Conservation (phyloP, 2,113 vertebrate species). For the Antennarius striatus region DNA sequence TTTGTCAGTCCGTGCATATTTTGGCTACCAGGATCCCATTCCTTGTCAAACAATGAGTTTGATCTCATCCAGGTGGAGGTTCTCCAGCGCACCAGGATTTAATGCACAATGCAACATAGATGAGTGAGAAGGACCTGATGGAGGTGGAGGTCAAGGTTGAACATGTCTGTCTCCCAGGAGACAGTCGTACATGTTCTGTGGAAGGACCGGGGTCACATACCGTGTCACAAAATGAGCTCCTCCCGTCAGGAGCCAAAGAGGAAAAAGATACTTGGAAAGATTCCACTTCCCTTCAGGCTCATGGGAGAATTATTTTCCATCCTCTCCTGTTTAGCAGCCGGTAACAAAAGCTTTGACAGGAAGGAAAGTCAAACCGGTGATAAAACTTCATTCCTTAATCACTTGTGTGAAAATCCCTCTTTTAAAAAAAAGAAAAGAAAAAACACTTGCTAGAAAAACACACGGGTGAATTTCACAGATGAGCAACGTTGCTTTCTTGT, state of each 20-base stretch:
- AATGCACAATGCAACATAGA: too few relatives aligned
- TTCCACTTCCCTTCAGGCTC: slow-evolving; percentile 22
- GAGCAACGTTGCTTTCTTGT: too few relatives aligned
- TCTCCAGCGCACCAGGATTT: too few relatives aligned
- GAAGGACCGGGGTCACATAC: not conserved
- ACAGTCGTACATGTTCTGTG: not conserved
- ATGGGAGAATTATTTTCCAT: slow-evolving; percentile 6
- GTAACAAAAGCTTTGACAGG: slow-evolving; percentile 11
- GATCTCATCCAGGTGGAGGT: too few relatives aligned
- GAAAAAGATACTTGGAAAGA: slow-evolving; percentile 18
- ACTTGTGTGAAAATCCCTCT: not conserved
- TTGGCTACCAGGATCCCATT: too few relatives aligned
- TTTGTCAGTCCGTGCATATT: not conserved
- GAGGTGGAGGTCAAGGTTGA: too few relatives aligned
- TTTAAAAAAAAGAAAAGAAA: too few relatives aligned
- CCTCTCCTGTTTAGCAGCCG: not conserved
- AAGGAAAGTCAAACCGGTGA: slow-evolving; percentile 1
- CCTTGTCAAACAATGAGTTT: too few relatives aligned
- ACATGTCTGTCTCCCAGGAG: too few relatives aligned
- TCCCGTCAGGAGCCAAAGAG: not conserved
- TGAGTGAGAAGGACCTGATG: too few relatives aligned
- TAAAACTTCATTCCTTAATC: not conserved
- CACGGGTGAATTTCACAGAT: too few relatives aligned
- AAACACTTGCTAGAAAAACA: not conserved
- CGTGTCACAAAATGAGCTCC: not conserved